Evolutionary conservation across 2,797 vertebrate species (phyloP), one percentile per base, ranked within the genome.

Genomic region (Eurystomus glaucurus): DNA sequence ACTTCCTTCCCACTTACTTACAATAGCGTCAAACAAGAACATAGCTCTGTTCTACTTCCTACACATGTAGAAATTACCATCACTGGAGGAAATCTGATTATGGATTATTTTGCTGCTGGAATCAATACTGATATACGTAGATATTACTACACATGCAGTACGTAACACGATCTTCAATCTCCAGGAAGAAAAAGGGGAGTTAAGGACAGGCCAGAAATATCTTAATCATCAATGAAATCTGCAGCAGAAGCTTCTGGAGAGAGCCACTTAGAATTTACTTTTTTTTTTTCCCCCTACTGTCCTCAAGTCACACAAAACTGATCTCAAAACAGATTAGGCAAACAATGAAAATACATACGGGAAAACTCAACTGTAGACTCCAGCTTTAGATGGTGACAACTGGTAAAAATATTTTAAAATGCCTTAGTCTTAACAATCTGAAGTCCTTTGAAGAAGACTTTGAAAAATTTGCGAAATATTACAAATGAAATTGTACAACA

Each of bases 311-410:
- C 64, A 35, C 65, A 90, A 82, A 96, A 92, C 37, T 50, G 71
- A 91, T 92, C 60, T 89, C 90, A 82, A 80, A 95, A 87, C 85
- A 94, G 80, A 95, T 94, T 83, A 95, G 31, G 83, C 87, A 81
- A 97, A 86, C 85, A 95, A 95, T 93, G 89, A 89, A 93, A 95
- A 95, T 76, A 80, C 75, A 88, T 60, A 91, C n/a, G 61, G 82
- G 93, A 86, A 91, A 95, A 95, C 57, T 91, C 76, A 93, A 25
- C 66, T 77, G 83, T 54, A 89, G 68, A 71, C 17, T 77, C 68
- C 85, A 50, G 84, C 87, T 96, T 91, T 57, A 87, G 70, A 96
- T 21, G 20, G 64, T 89, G 88, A 93, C 80, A 92, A 97, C 37
- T 76, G 77, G 80, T 61, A 90, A 77, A 69, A 85, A 79, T 14